Evolutionary conservation across 2,888 invertebrate genomes (phyloP), one percentile per base, ranked within the genome.

Genomic region (Cheilosia grossa): DNA sequence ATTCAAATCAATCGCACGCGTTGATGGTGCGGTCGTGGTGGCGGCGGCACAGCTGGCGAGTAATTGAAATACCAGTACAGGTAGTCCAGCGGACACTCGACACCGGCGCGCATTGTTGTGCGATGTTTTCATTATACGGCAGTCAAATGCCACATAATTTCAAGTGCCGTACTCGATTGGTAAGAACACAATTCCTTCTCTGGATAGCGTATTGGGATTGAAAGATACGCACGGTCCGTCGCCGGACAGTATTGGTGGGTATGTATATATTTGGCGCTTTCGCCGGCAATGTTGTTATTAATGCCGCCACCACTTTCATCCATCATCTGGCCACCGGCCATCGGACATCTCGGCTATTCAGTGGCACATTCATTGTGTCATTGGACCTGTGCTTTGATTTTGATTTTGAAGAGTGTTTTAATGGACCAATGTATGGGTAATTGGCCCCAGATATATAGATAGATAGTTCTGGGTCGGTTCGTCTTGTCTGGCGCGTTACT

Each of bases 61-160:
- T 69, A 69, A 67, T 56, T 69, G 56, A 69, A 56, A 69, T 58
- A 51, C 42, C 37, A 21, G 24, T 21, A 27, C 42, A 53, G 73
- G 61, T 73, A 54, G 53, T 54, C 54, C 44, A 42, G 13, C 21
- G 49, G 40, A 44, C 63, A 53, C 53, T 61, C 63, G 27, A 63
- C 61, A 63, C 53, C 53, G 78, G 37, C 56, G 73, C 78, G 61
- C 72, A 72, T 82, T 82, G 82, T 82, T 72, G 24, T 21, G 53
- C 75, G 44, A 77, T 78, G 63, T 82, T 82, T 73, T 59, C 49
- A 67, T 78, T 82, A 44, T 67, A 51, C 67, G 66, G 67, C 49
- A 67, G 67, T 73, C 82, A 78, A 82, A 79, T 79, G 51, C 78
- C 82, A 67, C 49, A 83, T 40, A 69, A 74, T 40, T 74, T 79